Percentiles rank a stretch among this genome's conserved stretches.
Evolutionary conservation across 2,113 vertebrate species (phyloP).

Genomic region (Hyperopisus bebe): DNA sequence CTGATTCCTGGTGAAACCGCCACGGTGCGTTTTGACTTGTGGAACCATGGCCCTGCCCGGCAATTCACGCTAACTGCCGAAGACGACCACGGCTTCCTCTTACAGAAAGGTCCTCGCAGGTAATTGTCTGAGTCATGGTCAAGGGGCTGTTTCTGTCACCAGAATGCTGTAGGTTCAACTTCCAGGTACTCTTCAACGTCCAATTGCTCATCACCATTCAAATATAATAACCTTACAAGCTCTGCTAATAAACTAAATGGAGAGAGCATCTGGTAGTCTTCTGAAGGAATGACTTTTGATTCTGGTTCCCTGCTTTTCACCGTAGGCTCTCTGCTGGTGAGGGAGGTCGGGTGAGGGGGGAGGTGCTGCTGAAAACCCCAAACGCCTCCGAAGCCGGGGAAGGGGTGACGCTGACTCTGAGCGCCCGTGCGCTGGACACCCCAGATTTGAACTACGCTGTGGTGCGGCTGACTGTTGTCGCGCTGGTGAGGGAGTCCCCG

Average conservation of each 20-base stretch:
- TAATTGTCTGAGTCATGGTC: background rate
- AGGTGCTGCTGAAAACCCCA: conserved; percentile 58
- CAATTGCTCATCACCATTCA: background rate
- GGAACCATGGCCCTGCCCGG: conserved; percentile 55
- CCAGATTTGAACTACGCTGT: conserved; percentile 62
- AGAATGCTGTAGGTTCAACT: background rate
- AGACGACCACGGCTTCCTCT: conserved; percentile 58
- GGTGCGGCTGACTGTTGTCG: conserved; percentile 59
- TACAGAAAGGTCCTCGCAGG: conserved; percentile 50
- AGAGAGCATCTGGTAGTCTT: background rate
- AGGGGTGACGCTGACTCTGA: conserved; percentile 59
- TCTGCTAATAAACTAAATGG: background rate
- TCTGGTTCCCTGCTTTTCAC: conserved; percentile 21
- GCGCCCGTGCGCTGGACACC: conserved; percentile 42
- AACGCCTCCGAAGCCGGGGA: conserved; percentile 44
- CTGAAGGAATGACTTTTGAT: background rate
- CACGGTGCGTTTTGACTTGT: conserved; percentile 51
- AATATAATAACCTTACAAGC: background rate
- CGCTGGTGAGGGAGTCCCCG: conserved; percentile 41
- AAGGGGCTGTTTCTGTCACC: background rate
- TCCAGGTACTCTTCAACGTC: background rate
- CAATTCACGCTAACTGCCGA: conserved; percentile 45
- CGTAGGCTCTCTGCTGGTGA: conserved; percentile 49
- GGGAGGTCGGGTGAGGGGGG: conserved; percentile 47
- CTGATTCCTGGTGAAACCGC: conserved; percentile 47